These are phyloP conservation scores for Camelus dromedarius DNA, from an alignment of 2,113 vertebrate species.

Conservation along the genomic window DNA sequence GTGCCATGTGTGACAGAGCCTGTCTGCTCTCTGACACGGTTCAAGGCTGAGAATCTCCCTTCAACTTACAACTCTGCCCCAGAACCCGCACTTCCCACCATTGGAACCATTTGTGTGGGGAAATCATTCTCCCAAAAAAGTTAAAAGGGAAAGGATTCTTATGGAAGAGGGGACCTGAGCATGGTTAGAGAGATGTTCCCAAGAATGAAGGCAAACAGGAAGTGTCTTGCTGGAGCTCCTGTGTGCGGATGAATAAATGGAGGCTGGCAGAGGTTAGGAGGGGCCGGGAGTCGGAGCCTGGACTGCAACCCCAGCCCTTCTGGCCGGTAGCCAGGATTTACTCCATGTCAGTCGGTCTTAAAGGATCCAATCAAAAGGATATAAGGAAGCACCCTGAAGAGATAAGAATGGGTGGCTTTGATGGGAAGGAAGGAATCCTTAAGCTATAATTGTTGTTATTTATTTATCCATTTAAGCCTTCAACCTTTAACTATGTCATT, in stretches of 20 bases:
- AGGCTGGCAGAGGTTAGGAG: neutral
- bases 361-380: neutral
- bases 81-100: too few species aligned
- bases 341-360: neutral
- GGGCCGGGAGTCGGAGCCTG: neutral
- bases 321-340: neutral
- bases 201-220: accelerated
- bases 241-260: accelerated
- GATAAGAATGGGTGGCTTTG: neutral
- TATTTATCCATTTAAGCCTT: neutral
- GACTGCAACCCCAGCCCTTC: neutral
- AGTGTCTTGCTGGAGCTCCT: accelerated
- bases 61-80: accelerated
- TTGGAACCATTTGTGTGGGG: accelerated
- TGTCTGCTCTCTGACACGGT: accelerated
- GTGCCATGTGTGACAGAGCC: accelerated
- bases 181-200: accelerated
- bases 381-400: neutral
- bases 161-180: neutral
- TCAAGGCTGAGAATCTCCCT: too few species aligned
- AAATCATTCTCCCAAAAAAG: neutral
- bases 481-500: neutral
- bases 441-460: too few species aligned
- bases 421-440: neutral
- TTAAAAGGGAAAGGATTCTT: neutral